Conservation (phyloP, 2,113 vertebrate genomes). For the Centropus bengalensis region DNA sequence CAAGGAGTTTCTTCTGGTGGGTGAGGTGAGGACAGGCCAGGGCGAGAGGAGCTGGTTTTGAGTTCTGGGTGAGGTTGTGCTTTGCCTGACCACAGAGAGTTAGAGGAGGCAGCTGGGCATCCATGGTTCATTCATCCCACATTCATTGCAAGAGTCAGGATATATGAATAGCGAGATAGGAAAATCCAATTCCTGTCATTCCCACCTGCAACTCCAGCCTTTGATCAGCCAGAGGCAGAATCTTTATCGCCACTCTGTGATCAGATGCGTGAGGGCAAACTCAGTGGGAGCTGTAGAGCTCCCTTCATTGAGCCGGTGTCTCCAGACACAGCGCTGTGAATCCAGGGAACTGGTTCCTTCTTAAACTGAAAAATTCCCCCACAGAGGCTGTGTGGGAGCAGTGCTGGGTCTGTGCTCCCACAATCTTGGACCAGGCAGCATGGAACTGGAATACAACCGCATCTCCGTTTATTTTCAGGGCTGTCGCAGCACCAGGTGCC, state of each 20-base stretch:
- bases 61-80: not conserved
- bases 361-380: not conserved
- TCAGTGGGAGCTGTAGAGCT: not conserved
- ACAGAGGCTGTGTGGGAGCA: not conserved
- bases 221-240: not conserved
- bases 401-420: not conserved
- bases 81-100: not conserved
- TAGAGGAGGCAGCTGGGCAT: not conserved
- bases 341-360: not conserved
- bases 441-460: not conserved
- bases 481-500: not conserved
- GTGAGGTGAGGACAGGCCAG: rapidly evolving
- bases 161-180: not conserved
- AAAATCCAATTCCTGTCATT: not conserved
- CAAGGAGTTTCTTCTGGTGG: not conserved
- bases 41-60: not conserved
- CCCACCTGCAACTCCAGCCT: not conserved
- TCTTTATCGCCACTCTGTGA: not conserved
- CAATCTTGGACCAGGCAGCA: not conserved
- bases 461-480: not conserved
- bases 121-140: not conserved
- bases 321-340: not conserved
- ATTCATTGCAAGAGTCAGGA: not conserved
- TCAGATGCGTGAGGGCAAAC: not conserved
- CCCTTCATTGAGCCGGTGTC: not conserved